phyloP scores from a whole-genome alignment of 2,888 invertebrate genomes.

The Palloptera scutellata region DNA sequence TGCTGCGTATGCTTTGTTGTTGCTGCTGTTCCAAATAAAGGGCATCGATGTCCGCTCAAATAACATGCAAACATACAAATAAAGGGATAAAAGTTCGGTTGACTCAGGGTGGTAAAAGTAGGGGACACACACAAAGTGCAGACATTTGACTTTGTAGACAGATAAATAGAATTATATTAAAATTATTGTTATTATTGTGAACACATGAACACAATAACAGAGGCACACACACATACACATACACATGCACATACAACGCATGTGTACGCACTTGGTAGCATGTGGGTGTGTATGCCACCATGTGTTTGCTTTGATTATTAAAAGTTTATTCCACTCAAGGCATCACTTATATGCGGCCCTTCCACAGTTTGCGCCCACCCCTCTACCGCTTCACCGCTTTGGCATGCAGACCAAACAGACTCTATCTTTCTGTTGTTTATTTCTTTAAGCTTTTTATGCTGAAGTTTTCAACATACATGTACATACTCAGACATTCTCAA shows the following conservation, averaged over 20 bases:
- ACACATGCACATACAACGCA: not conserved
- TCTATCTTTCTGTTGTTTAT: slow-evolving; percentile 24
- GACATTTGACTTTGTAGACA: slow-evolving; percentile 24
- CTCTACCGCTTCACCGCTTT: not conserved
- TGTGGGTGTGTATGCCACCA: not conserved
- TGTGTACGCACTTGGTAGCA: not conserved
- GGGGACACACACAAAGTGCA: not conserved
- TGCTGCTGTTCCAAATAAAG: slow-evolving; percentile 1
- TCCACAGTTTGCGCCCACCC: slow-evolving; percentile 19
- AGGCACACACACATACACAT: not conserved
- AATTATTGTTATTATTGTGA: slow-evolving; percentile 21
- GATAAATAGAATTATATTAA: slow-evolving; percentile 20
- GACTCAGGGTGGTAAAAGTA: not conserved
- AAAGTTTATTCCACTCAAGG: not conserved
- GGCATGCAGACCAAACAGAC: too few species aligned
- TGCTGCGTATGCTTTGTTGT: too few species aligned
- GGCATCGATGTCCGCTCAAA: slow-evolving; percentile 21
- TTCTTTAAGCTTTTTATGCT: slow-evolving; percentile 3
- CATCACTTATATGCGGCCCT: slow-evolving; percentile 21
- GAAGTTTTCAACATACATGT: not conserved
- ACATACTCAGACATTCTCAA: not conserved
- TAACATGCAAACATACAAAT: slow-evolving; percentile 10
- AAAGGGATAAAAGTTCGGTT: not conserved
- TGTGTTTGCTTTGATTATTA: not conserved
- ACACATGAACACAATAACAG: slow-evolving; percentile 23